A percentile compares a stretch with the other conserved stretches of the same genome.
These are phyloP conservation scores for Drosophila ficusphila DNA, from an alignment of 1,140 invertebrate species.

Conservation along the genomic window DNA sequence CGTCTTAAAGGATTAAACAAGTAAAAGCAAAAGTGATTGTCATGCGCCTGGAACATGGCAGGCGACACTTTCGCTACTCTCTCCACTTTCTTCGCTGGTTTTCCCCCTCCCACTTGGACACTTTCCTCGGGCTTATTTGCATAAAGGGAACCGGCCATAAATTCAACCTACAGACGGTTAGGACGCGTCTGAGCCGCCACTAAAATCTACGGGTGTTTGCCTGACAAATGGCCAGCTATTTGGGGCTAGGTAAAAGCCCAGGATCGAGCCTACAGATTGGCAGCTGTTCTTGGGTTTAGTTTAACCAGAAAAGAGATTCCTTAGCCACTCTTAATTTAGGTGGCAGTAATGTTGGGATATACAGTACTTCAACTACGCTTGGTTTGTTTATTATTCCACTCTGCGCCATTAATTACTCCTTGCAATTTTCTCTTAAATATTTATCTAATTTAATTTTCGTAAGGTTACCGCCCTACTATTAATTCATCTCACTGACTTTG, in stretches of 20 bases:
- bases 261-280: conserved; percentile 8
- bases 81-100: conserved; percentile 1
- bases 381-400: no score
- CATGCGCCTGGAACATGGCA: conserved; percentile 48
- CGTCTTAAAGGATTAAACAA: conserved; percentile 70
- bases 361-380: no score
- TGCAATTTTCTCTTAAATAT: no score
- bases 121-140: conserved; percentile 55
- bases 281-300: conserved; percentile 7
- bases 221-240: conserved; percentile 51
- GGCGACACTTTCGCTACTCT: no score
- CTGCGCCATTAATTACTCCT: no score
- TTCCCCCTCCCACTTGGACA: not conserved
- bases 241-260: conserved; percentile 31
- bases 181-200: conserved; percentile 14
- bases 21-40: conserved; percentile 62
- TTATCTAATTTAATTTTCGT: no score
- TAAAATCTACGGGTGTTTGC: conserved; percentile 33
- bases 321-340: conserved; percentile 8
- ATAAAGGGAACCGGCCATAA: conserved; percentile 73
- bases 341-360: not conserved
- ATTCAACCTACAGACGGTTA: conserved; percentile 57
- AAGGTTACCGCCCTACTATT: no score
- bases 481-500: no score
- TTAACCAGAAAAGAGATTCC: conserved; percentile 1